These are phyloP conservation scores for Drosophila lutescens DNA, from an alignment of 2,888 invertebrate genomes.

Conservation along the genomic window DNA sequence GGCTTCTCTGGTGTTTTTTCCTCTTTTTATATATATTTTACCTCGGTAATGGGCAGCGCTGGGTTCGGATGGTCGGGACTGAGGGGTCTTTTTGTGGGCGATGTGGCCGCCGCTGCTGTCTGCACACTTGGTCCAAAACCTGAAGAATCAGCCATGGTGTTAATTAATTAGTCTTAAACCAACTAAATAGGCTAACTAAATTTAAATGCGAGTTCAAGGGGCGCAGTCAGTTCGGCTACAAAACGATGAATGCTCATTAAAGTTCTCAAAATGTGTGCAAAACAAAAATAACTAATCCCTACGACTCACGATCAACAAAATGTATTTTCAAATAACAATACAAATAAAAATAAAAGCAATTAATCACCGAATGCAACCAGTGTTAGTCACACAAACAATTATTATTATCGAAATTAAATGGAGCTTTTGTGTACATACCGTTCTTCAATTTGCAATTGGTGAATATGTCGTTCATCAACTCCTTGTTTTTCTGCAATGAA, in stretches of 20 bases:
- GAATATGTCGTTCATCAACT: constrained; percentile 90
- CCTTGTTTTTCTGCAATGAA: constrained; percentile 90
- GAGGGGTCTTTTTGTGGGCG: constrained; percentile 86
- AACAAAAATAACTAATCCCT: not conserved
- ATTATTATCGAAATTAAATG: not conserved
- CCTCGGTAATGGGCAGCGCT: constrained; percentile 88
- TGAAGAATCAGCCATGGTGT: constrained; percentile 56
- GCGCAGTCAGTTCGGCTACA: not conserved
- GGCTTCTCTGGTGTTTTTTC: not conserved
- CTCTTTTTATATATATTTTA: constrained; percentile 76
- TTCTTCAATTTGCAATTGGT: constrained; percentile 88
- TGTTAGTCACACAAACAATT: constrained; percentile 15
- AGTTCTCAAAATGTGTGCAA: not conserved
- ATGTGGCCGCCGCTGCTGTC: constrained; percentile 84
- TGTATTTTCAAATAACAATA: not conserved
- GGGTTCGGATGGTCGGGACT: constrained; percentile 89
- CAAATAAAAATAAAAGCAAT: not conserved
- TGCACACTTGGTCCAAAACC: constrained; percentile 86
- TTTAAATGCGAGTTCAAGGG: constrained; percentile 7
- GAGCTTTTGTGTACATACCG: constrained; percentile 85
- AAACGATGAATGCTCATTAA: not conserved
- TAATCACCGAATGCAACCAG: not conserved
- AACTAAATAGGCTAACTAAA: not conserved
- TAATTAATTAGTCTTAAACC: constrained; percentile 19
- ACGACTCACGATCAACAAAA: not conserved